phyloP scores from a whole-genome alignment of 2,113 vertebrate genomes.

The Callospermophilus lateralis region DNA sequence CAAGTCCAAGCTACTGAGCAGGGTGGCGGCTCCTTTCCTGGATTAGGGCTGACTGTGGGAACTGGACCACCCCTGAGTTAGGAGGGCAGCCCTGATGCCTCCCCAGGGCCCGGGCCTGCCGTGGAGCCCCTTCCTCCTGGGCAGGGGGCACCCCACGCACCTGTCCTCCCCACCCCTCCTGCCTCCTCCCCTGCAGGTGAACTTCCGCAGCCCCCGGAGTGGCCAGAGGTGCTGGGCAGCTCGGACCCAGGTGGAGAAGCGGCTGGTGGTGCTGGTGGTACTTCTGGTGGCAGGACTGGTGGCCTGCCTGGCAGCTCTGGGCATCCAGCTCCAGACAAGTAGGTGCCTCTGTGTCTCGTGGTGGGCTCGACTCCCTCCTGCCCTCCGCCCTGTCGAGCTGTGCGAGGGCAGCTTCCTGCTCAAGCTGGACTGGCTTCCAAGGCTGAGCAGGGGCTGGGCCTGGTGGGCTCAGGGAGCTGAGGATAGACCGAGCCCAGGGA shows the following conservation, averaged over 20 bases:
- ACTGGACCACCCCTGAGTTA: conserved; percentile 68
- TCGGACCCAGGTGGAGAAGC: conserved; percentile 89
- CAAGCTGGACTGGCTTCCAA: not conserved
- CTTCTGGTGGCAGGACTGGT: conserved; percentile 86
- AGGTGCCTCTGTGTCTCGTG: conserved; percentile 81
- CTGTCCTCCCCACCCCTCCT: conserved; percentile 59
- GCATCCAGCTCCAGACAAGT: conserved; percentile 93
- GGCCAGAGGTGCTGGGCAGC: conserved; percentile 89
- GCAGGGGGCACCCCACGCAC: not conserved
- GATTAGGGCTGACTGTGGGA: conserved; percentile 70
- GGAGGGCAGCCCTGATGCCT: conserved; percentile 50
- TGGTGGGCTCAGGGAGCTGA: not conserved
- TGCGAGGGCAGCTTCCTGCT: not conserved
- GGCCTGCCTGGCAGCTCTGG: conserved; percentile 88
- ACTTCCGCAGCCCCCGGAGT: conserved; percentile 82
- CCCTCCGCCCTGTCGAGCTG: not conserved
- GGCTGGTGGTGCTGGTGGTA: conserved; percentile 88
- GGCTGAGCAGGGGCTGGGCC: not conserved
- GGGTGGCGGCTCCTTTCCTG: conserved; percentile 50
- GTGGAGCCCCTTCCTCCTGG: conserved; percentile 28
- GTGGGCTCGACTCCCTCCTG: not conserved
- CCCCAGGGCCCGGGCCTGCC: conserved; percentile 23
- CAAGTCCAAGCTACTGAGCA: conserved; percentile 57
- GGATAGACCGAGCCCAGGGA: not conserved
- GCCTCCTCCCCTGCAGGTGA: conserved; percentile 90